A percentile compares a stretch with the other conserved stretches of the same genome.
These are phyloP conservation scores for Salvelinus alpinus DNA, from an alignment of 2,113 vertebrate species.

Conservation along the genomic window DNA sequence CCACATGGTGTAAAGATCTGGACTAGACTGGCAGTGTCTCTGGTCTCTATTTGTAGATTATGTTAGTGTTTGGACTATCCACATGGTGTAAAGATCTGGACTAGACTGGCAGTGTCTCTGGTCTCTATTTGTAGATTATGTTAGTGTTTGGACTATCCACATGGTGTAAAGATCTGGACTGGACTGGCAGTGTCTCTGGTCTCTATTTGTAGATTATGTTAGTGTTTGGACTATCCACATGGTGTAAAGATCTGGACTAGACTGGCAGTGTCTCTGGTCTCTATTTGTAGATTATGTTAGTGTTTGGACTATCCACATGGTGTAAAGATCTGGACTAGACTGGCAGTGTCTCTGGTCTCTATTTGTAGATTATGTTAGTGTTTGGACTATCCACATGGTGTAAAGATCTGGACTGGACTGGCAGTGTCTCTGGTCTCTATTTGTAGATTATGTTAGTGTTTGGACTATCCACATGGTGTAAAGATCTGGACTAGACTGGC, in stretches of 20 bases:
- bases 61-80: neutral
- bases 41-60: neutral
- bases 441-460: neutral
- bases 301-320: conserved; percentile 12
- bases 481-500: conserved; percentile 25
- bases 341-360: conserved; percentile 26
- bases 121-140: conserved; percentile 11
- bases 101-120: conserved; percentile 1
- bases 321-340: conserved; percentile 25
- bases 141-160: conserved; percentile 4
- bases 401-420: conserved; percentile 28
- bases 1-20: conserved; percentile 32
- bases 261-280: neutral
- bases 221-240: conserved; percentile 19
- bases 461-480: conserved; percentile 25
- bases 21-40: neutral
- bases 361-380: too few species aligned
- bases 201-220: neutral
- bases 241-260: conserved; percentile 27
- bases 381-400: conserved; percentile 18
- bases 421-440: too few species aligned
- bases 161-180: conserved; percentile 30
- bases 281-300: neutral
- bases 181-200: neutral
- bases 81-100: conserved; percentile 33